Conservation (phyloP, 2,113 vertebrate genomes). For the Macroglossus sobrinus region DNA sequence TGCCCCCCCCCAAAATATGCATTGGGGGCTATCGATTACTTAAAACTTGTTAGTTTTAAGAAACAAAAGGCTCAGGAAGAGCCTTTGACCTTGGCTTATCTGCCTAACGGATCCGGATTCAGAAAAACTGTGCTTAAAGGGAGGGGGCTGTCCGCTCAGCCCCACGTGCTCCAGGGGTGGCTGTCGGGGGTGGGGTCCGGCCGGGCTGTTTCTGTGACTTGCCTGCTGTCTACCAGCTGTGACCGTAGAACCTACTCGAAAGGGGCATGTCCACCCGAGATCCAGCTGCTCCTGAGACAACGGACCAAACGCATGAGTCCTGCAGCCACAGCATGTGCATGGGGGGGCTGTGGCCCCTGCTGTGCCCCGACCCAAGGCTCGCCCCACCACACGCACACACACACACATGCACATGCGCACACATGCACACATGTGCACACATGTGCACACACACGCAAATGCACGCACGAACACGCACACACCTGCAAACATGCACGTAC, state of each 20-base stretch:
- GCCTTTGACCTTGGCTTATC: background rate
- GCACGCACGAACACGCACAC: no score
- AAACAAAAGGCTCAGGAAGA: background rate
- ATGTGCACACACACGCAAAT: no score
- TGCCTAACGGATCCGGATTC: background rate
- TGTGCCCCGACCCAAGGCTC: background rate
- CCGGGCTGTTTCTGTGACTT: no score
- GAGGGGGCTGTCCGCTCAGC: background rate
- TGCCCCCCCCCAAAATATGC: background rate
- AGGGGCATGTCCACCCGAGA: no score
- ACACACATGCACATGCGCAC: no score
- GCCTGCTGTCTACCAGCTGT: no score
- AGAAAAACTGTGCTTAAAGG: background rate
- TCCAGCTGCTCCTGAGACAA: background rate
- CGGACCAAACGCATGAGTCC: background rate
- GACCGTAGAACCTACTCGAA: no score
- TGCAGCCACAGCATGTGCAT: rapidly evolving
- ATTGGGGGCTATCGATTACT: background rate
- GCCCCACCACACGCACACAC: background rate
- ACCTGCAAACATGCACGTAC: no score
- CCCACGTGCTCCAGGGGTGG: rapidly evolving
- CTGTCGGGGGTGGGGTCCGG: background rate
- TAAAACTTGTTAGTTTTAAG: background rate
- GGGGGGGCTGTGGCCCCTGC: background rate
- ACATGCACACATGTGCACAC: no score